A percentile compares a stretch with the other conserved stretches of the same genome.
phyloP scores from a whole-genome alignment of 2,797 vertebrate genomes.

The Sphaeramia orbicularis region DNA sequence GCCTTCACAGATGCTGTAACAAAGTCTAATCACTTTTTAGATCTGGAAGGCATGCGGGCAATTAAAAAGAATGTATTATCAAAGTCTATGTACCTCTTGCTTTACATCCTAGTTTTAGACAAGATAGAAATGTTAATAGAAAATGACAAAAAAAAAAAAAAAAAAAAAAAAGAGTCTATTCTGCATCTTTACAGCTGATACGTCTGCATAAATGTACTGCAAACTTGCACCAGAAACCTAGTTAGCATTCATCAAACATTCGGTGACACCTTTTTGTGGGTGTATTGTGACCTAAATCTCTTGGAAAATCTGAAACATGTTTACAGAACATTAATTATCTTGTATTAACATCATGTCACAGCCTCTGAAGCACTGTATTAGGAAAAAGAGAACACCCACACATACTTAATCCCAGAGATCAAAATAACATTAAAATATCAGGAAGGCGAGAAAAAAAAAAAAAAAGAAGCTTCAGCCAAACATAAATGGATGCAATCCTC shows the following conservation, averaged over 20 bases:
- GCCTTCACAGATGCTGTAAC: slow-evolving; percentile 40
- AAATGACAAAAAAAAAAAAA: no score
- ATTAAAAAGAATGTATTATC: slow-evolving; percentile 33
- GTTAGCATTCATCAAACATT: slow-evolving; percentile 4
- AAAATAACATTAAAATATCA: slow-evolving; percentile 33
- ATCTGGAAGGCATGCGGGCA: slow-evolving; percentile 39
- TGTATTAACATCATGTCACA: slow-evolving; percentile 10
- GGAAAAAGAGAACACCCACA: slow-evolving; percentile 22
- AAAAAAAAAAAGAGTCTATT: no score
- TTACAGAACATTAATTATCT: slow-evolving; percentile 44
- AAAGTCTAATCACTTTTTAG: slow-evolving; percentile 42
- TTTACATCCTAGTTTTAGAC: slow-evolving; percentile 9
- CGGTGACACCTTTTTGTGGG: slow-evolving; percentile 1
- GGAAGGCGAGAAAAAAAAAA: slow-evolving; percentile 1
- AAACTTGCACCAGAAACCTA: neutral
- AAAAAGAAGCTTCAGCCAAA: neutral
- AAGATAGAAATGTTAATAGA: slow-evolving; percentile 3
- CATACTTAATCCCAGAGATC: slow-evolving; percentile 21
- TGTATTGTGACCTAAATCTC: slow-evolving; percentile 24
- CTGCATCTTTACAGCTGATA: no score
- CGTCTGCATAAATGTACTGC: no score
- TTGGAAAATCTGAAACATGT: slow-evolving; percentile 18
- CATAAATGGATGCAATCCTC: slow-evolving; percentile 17
- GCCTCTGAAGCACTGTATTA: neutral
- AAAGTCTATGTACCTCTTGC: slow-evolving; percentile 23